Base-by-base conservation (phyloP, 2,888 invertebrate genomes). In the Apeira syringaria region DNA sequence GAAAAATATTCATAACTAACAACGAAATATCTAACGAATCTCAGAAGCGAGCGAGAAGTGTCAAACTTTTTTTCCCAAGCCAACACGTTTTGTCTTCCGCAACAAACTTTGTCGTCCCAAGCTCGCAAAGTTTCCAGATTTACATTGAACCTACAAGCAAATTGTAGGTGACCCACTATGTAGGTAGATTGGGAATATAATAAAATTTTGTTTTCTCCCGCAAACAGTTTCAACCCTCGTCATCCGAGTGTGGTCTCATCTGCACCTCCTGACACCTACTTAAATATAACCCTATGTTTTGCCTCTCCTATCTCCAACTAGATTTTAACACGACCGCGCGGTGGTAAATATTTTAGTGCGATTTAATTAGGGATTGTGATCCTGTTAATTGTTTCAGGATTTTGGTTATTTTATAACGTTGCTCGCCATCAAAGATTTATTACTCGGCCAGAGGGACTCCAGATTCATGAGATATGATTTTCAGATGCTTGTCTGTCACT, bases 211-310 rank as follows among this genome's bases (percentile, higher is more conserved):
- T 75, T 73, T n/a, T 63, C 59, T 50, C 59, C 59, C 59, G 59
- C 69, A 74, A 75, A 75, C 73, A 74, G 58, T 51, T 56, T 50
- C 50, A 54, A 80, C 80, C 80, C 80, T 78, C 64, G 76, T 80
- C 80, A 79, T 66, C 25, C 22, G 47, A 38, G 53, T 61, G 70
- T 49, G 72, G 76, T 65, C 74, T 73, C 74, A 68, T 75, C 70
- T 74, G 74, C 66, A 66, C 63, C 67, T 61, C 52, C 67, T 46
- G 61, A 68, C 73, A 67, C 64, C 61, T 56, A 62, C 58, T 64
- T 67, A 59, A 68, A 71, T 73, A 71, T 63, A 57, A 59, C 58
- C 59, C 61, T 17, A 43, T 50, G 47, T 50, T 55, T 51, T 44
- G 44, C 44, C 44, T 50, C 47, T 52, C 59, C 53, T 51, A 62